Conservation (phyloP, 2,113 vertebrate species). For the Phrynosoma blainvillii region DNA sequence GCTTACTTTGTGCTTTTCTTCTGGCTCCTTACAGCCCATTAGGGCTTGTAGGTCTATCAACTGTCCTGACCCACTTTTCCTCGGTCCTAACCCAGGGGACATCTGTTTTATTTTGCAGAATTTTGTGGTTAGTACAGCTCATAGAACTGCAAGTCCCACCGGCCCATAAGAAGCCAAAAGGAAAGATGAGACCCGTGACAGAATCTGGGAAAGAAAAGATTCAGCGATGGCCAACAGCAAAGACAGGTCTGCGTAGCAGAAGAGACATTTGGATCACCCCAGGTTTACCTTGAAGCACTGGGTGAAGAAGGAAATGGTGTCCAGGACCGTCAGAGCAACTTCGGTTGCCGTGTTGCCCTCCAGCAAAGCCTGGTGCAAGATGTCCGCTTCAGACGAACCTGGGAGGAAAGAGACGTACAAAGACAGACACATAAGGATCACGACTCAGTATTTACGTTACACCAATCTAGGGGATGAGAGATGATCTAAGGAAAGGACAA, state of each 20-base stretch:
- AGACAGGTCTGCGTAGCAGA: background rate
- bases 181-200: background rate
- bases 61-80: too few species aligned
- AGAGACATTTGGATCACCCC: too few species aligned
- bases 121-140: background rate
- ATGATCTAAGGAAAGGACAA: background rate
- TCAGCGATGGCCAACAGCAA: too few species aligned
- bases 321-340: conserved; percentile 89
- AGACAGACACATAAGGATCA: background rate
- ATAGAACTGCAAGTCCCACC: background rate
- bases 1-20: too few species aligned
- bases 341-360: conserved; percentile 93
- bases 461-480: background rate
- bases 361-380: conserved; percentile 91
- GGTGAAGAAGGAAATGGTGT: conserved; percentile 90
- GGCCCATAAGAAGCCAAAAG: background rate
- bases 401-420: background rate
- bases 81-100: too few species aligned
- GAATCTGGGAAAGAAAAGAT: background rate
- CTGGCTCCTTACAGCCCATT: too few species aligned
- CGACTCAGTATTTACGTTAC: background rate
- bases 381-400: conserved; percentile 88
- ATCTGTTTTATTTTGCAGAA: too few species aligned
- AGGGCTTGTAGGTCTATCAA: too few species aligned
- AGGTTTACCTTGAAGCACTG: conserved; percentile 92